phyloP scores from a whole-genome alignment of 2,797 vertebrate species.

The Neosalanx taihuensis region DNA sequence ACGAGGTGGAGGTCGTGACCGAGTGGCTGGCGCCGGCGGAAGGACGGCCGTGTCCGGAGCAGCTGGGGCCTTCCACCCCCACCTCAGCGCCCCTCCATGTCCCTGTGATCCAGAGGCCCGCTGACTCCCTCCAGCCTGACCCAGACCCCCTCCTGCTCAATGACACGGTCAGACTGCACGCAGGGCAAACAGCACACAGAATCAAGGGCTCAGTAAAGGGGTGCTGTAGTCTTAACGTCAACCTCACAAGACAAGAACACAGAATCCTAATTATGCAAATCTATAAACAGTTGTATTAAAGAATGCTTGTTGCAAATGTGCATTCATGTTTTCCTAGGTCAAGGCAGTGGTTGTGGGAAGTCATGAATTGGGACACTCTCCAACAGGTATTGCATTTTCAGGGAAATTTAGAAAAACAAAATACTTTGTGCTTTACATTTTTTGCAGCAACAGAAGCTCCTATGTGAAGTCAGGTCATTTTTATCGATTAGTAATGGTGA shows the following conservation, averaged over 20 bases:
- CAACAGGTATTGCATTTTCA: constrained; percentile 5
- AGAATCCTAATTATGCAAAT: neutral
- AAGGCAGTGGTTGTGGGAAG: neutral
- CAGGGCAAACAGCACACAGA: neutral
- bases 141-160: constrained; percentile 11
- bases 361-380: neutral
- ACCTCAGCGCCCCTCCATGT: constrained; percentile 49
- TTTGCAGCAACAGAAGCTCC: neutral
- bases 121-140: constrained; percentile 52
- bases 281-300: neutral
- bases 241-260: neutral
- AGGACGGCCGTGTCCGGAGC: constrained; percentile 23
- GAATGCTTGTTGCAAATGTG: neutral
- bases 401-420: neutral
- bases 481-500: neutral
- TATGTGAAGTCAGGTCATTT: neutral
- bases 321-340: neutral
- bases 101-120: constrained; percentile 66
- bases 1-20: constrained; percentile 77
- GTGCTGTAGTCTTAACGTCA: too few species aligned
- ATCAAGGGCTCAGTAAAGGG: too few species aligned
- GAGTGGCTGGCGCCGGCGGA: constrained; percentile 68
- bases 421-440: neutral
- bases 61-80: constrained; percentile 27
- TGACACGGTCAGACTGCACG: constrained; percentile 18